Conservation (phyloP, 2,113 vertebrate species). For the Ahaetulla prasina region DNA sequence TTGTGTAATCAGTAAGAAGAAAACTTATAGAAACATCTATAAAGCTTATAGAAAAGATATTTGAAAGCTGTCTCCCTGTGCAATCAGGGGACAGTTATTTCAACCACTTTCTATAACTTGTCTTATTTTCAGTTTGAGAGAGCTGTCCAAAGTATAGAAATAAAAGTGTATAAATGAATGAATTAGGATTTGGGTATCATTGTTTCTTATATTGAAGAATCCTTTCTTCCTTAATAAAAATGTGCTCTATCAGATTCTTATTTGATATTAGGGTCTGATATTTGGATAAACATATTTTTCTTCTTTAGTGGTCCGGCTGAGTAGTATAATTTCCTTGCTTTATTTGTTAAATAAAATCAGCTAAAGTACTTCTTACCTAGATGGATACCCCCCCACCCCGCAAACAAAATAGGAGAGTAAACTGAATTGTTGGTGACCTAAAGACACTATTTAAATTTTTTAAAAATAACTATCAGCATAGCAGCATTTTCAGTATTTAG, state of each 20-base stretch:
- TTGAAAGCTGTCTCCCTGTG: background rate
- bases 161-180: background rate
- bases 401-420: background rate
- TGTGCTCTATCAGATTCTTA: background rate
- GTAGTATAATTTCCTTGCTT: background rate
- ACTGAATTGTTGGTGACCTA: background rate
- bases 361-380: background rate
- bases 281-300: background rate
- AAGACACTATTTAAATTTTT: background rate
- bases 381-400: background rate
- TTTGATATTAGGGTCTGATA: background rate
- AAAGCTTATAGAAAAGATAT: background rate
- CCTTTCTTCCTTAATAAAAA: background rate
- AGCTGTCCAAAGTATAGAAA: background rate
- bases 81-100: background rate
- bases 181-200: background rate
- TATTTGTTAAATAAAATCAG: background rate
- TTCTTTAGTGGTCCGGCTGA: background rate
- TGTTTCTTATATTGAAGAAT: background rate
- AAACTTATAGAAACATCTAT: background rate
- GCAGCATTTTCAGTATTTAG: constrained; percentile 34
- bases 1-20: background rate
- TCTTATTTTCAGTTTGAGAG: background rate
- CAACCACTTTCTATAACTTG: background rate
- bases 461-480: background rate